These are phyloP conservation scores for Amblyjoppa fuscipennis DNA, from an alignment of 2,888 invertebrate species.

Conservation along the genomic window DNA sequence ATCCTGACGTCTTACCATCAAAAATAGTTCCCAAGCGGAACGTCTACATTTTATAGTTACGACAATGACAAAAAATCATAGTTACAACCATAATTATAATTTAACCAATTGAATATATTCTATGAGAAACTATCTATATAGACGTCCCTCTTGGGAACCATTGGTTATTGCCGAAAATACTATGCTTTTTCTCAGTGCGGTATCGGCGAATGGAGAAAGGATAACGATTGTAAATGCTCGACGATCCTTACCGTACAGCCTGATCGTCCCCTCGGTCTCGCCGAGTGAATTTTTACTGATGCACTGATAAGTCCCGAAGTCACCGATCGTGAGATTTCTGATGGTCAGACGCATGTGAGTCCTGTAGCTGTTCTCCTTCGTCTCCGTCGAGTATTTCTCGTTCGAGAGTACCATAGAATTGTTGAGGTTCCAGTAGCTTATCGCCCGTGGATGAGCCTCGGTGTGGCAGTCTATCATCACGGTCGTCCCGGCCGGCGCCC, in stretches of 20 bases:
- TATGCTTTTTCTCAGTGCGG: not conserved
- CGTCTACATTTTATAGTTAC: too few relatives aligned
- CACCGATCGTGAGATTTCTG: constrained; percentile 92
- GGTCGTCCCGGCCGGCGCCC: constrained; percentile 95
- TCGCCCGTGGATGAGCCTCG: constrained; percentile 96
- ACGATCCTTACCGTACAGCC: constrained; percentile 92
- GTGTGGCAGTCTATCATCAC: constrained; percentile 97
- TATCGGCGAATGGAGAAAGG: not conserved
- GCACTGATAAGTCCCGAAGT: constrained; percentile 96
- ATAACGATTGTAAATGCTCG: constrained; percentile 25
- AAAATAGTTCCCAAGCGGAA: too few relatives aligned
- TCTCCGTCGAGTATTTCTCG: constrained; percentile 94
- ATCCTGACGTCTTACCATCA: too few relatives aligned
- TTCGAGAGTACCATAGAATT: constrained; percentile 95
- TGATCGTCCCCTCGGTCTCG: constrained; percentile 96
- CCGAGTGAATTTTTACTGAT: constrained; percentile 97
- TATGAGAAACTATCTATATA: too few relatives aligned
- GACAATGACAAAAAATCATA: too few relatives aligned
- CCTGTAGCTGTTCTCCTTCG: constrained; percentile 94
- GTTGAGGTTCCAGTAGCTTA: constrained; percentile 97
- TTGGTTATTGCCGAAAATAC: too few relatives aligned
- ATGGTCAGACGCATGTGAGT: constrained; percentile 96
- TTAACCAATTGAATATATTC: too few relatives aligned
- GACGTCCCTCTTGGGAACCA: too few relatives aligned
- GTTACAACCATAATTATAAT: too few relatives aligned